These are phyloP conservation scores for Saguinus oedipus DNA, from an alignment of 2,797 vertebrate genomes.

Conservation along the genomic window DNA sequence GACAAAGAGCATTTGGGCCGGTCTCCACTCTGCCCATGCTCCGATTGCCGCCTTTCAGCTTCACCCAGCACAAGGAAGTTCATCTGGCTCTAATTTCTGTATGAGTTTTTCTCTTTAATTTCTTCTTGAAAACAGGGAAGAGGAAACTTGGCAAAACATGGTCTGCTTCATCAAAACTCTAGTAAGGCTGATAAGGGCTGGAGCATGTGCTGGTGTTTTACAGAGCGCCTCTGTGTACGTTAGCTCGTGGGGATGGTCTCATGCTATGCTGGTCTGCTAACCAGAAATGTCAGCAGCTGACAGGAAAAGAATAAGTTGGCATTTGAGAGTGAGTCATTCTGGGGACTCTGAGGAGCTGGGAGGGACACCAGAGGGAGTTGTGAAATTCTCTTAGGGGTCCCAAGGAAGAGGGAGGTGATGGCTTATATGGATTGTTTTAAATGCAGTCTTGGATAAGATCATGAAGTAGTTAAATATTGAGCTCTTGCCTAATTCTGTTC, in stretches of 20 bases:
- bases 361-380: neutral
- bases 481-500: neutral
- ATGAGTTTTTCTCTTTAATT: neutral
- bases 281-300: slow-evolving; percentile 57
- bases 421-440: neutral
- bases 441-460: neutral
- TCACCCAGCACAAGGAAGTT: neutral
- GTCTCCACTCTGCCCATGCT: neutral
- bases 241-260: neutral
- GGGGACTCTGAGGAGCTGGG: neutral
- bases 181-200: neutral
- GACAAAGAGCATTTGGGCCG: neutral
- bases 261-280: neutral
- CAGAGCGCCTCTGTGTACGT: rapidly evolving
- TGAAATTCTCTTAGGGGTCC: neutral
- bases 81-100: neutral
- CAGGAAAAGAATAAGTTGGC: neutral
- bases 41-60: neutral
- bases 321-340: slow-evolving; percentile 43
- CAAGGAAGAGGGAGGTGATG: no score
- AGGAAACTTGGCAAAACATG: neutral
- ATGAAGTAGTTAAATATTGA: neutral
- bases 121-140: neutral
- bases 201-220: rapidly evolving
- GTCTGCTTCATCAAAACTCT: neutral